Evolutionary conservation across 2,797 vertebrate genomes (phyloP), one percentile per base, ranked within the genome.

Genomic region (Paramormyrops hopkinsi): DNA sequence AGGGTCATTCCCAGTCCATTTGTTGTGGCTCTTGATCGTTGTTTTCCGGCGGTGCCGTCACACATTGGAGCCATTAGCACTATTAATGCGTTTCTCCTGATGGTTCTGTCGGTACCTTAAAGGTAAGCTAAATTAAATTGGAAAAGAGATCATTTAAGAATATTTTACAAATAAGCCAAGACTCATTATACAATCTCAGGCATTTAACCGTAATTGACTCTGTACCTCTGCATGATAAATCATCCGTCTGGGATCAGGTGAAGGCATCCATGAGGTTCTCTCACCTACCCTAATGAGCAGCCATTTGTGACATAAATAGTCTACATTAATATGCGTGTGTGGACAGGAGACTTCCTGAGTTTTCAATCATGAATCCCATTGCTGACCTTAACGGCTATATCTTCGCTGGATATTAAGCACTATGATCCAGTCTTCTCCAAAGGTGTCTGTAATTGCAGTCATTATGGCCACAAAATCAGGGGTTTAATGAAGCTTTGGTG

Each of bases 121-220:
- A 82, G 76, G 76, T 82, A 94, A 93, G 93, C 94, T 93, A 93
- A 93, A 93, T 91, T 91, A 93, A 95, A 88, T 90, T 89, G 90
- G 89, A 90, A 93, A 92, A 92, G 91, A 89, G 90, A 89, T 33
- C 69, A 54, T 88, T 90, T 89, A 82, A 8, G 91, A 92, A 93
- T 91, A 93, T 89, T 88, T 76, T 37, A 91, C 56, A 92, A 90
- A 92, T 90, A 91, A 93, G 88, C 86, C 54, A 91, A 90, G 50
- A 94, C 93, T 89, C 92, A 90, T 88, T 92, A 84, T 85, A 88
- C 73, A 82, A 41, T 82, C 12, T 17, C 22, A 56, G 59, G 88
- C 91, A 88, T 88, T 90, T 29, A 17, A 86, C 90, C 6, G 48
- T 86, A 90, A 48, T 79, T 9, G 37, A 44, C 76, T 33, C 25